These are phyloP conservation scores for Ceratina australensis DNA, from an alignment of 1,140 invertebrate genomes.

Conservation along the genomic window DNA sequence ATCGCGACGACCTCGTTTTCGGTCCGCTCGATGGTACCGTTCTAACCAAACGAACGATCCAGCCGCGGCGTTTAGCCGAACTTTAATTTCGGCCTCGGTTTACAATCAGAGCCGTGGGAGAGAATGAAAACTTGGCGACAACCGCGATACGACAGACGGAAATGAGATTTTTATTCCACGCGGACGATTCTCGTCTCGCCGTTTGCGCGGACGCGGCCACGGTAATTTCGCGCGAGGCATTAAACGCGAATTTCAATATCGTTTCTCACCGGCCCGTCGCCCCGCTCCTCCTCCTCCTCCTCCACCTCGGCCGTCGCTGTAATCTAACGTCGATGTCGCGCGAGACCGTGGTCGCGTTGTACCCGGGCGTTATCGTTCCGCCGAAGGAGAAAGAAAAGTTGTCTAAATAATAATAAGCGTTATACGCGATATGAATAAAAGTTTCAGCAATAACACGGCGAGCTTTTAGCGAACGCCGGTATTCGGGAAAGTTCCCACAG, in stretches of 20 bases:
- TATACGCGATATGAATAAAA: constrained; percentile 32
- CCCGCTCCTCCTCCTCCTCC: too few relatives aligned
- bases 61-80: constrained; percentile 8
- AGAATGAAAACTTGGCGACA: constrained; percentile 38
- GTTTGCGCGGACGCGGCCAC: constrained; percentile 47
- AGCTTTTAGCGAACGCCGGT: constrained; percentile 8
- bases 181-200: constrained; percentile 43
- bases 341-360: neutral
- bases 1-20: neutral
- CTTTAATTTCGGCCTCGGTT: constrained; percentile 59
- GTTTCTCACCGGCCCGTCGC: constrained; percentile 63
- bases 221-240: constrained; percentile 65
- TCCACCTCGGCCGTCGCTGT: neutral
- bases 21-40: neutral
- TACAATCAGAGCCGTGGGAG: constrained; percentile 46
- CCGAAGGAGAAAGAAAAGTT: constrained; percentile 10
- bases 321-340: constrained; percentile 23
- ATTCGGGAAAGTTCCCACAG: constrained; percentile 12
- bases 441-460: constrained; percentile 30
- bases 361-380: constrained; percentile 14
- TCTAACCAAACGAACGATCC: neutral
- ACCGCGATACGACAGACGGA: constrained; percentile 47
- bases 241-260: constrained; percentile 73
- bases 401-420: constrained; percentile 14
- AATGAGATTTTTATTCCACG: constrained; percentile 69